These are phyloP conservation scores for Hydriomena furcata DNA, from an alignment of 2,888 invertebrate species.

Conservation along the genomic window DNA sequence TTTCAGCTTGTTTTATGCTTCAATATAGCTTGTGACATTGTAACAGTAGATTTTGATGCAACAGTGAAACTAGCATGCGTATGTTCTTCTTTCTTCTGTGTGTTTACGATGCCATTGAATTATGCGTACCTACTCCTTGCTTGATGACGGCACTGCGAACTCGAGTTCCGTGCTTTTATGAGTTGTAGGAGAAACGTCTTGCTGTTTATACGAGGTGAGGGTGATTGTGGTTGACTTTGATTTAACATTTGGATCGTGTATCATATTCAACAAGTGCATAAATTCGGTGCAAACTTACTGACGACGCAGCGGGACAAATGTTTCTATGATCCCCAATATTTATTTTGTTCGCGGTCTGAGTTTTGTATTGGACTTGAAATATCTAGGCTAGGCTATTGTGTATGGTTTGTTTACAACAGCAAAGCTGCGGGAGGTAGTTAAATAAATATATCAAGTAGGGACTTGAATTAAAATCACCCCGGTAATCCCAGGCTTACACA, in stretches of 20 bases:
- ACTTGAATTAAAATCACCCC: slow-evolving; percentile 18
- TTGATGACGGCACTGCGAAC: slow-evolving; percentile 58
- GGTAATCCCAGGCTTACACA: slow-evolving; percentile 35
- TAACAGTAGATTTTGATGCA: background rate
- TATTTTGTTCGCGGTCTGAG: too few relatives aligned
- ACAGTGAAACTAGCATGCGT: slow-evolving; percentile 1
- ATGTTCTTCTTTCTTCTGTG: slow-evolving; percentile 13
- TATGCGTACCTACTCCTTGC: slow-evolving; percentile 60
- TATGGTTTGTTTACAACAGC: too few relatives aligned
- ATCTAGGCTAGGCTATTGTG: too few relatives aligned
- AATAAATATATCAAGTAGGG: background rate
- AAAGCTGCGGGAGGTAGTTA: too few relatives aligned
- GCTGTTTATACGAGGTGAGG: slow-evolving; percentile 49
- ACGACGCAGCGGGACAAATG: too few relatives aligned
- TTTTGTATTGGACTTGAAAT: too few relatives aligned
- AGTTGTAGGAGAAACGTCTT: slow-evolving; percentile 61
- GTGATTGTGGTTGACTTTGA: slow-evolving; percentile 40
- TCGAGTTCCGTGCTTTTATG: slow-evolving; percentile 63
- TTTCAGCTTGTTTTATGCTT: background rate
- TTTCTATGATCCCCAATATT: too few relatives aligned
- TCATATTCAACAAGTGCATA: too few relatives aligned
- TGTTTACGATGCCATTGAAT: slow-evolving; percentile 69
- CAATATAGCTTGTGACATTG: background rate
- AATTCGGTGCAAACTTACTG: too few relatives aligned
- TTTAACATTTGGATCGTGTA: slow-evolving; percentile 14